phyloP scores from a whole-genome alignment of 2,113 vertebrate species.

The Gymnarchus niloticus region DNA sequence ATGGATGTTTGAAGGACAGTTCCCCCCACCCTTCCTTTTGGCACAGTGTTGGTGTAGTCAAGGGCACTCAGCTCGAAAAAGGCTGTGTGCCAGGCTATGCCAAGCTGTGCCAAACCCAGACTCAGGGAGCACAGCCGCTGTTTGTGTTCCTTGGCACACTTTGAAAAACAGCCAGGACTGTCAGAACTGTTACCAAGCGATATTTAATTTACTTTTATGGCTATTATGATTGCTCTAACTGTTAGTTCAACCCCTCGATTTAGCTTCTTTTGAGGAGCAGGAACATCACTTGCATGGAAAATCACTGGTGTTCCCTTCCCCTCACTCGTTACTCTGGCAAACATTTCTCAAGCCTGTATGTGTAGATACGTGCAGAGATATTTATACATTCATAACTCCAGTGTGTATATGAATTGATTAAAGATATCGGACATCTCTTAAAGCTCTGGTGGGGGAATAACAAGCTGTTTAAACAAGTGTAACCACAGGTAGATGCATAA shows the following conservation, averaged over 20 bases:
- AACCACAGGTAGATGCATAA: not conserved
- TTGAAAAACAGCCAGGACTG: slow-evolving; percentile 17
- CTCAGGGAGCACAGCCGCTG: not conserved
- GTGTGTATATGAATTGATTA: not conserved
- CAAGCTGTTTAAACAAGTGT: not conserved
- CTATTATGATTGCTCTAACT: slow-evolving; percentile 20
- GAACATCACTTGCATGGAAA: slow-evolving; percentile 11
- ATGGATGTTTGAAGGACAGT: slow-evolving; percentile 18
- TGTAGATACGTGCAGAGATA: not conserved
- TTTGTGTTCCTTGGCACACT: slow-evolving; percentile 13
- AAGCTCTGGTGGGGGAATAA: not conserved
- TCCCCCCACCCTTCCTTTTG: slow-evolving; percentile 6
- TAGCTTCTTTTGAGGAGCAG: slow-evolving; percentile 4
- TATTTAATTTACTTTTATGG: slow-evolving; percentile 23
- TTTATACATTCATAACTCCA: not conserved
- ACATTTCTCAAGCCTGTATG: not conserved
- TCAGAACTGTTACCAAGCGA: slow-evolving; percentile 19
- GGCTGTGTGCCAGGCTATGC: not conserved
- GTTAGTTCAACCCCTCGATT: slow-evolving; percentile 18
- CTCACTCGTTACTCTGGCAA: not conserved
- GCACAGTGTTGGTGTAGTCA: not conserved
- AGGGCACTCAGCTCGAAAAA: slow-evolving; percentile 1
- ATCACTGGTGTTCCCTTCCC: slow-evolving; percentile 9
- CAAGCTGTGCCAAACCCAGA: slow-evolving; percentile 7
- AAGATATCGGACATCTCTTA: not conserved